These are phyloP conservation scores for Phthorimaea operculella DNA, from an alignment of 1,140 invertebrate species.

Conservation along the genomic window DNA sequence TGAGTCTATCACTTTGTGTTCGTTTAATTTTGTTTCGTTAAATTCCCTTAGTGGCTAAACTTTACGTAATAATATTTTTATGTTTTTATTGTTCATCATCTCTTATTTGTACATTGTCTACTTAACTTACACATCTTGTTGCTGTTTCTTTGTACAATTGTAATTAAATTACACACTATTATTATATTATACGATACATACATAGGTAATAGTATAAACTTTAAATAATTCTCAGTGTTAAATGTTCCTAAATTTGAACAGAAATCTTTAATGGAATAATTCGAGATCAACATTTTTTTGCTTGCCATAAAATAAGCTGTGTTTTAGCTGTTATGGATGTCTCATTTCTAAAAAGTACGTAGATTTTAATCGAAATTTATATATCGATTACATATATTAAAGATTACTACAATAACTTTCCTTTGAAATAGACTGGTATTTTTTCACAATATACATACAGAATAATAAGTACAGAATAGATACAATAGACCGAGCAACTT, in stretches of 20 bases:
- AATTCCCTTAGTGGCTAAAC: slow-evolving; percentile 22
- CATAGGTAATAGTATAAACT: slow-evolving; percentile 57
- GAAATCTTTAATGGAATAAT: slow-evolving; percentile 40
- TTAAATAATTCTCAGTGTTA: slow-evolving; percentile 64
- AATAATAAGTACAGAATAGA: no score
- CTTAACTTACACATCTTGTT: slow-evolving; percentile 33
- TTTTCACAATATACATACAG: no score
- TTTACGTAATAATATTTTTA: slow-evolving; percentile 18
- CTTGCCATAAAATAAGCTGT: slow-evolving; percentile 49
- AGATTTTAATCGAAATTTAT: no score
- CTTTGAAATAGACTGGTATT: no score
- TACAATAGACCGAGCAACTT: no score
- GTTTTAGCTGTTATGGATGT: not conserved
- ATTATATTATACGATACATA: slow-evolving; percentile 44
- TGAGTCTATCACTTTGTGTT: slow-evolving; percentile 37
- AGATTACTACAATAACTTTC: no score
- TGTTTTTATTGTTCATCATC: slow-evolving; percentile 17
- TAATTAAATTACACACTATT: slow-evolving; percentile 35
- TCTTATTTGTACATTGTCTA: slow-evolving; percentile 25
- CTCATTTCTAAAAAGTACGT: not conserved
- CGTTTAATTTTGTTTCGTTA: slow-evolving; percentile 42
- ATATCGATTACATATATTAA: no score
- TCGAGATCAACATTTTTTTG: slow-evolving; percentile 43
- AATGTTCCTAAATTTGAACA: slow-evolving; percentile 67
- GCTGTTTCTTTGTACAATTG: slow-evolving; percentile 33